Percentiles rank a stretch among this genome's conserved stretches.
These are phyloP conservation scores for Dolichotis patagonum DNA, from an alignment of 2,113 vertebrate genomes.

Conservation along the genomic window DNA sequence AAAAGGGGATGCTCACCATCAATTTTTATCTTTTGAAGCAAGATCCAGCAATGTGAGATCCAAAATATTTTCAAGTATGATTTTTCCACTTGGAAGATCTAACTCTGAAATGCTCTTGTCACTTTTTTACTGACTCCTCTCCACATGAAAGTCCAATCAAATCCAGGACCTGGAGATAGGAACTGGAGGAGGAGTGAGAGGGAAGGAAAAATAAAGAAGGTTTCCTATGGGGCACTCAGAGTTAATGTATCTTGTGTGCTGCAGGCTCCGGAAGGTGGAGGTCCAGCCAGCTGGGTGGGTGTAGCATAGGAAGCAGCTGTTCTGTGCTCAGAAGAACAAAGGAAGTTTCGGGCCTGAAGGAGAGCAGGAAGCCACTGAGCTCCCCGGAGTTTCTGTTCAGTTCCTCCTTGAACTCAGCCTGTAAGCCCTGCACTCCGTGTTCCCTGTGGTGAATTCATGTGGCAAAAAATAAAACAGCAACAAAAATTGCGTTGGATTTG, in stretches of 20 bases:
- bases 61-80: neutral
- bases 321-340: slow-evolving; percentile 84
- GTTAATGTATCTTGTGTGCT: slow-evolving; percentile 77
- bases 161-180: neutral
- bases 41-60: neutral
- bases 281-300: slow-evolving; percentile 81
- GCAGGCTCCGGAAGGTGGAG: slow-evolving; percentile 80
- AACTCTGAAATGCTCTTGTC: neutral
- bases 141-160: neutral
- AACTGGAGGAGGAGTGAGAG: rapidly evolving
- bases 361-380: slow-evolving; percentile 76
- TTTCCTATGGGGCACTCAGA: slow-evolving; percentile 78
- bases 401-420: neutral
- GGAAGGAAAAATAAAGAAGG: slow-evolving; percentile 67
- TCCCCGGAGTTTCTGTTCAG: slow-evolving; percentile 67
- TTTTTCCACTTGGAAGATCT: neutral
- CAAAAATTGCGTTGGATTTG: neutral
- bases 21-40: neutral
- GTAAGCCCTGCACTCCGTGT: neutral
- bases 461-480: neutral
- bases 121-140: neutral
- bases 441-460: neutral
- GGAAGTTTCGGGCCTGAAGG: slow-evolving; percentile 85
- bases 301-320: slow-evolving; percentile 89
- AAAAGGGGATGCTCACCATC: neutral